phyloP scores from a whole-genome alignment of 2,797 vertebrate genomes.

The Galago senegalensis region DNA sequence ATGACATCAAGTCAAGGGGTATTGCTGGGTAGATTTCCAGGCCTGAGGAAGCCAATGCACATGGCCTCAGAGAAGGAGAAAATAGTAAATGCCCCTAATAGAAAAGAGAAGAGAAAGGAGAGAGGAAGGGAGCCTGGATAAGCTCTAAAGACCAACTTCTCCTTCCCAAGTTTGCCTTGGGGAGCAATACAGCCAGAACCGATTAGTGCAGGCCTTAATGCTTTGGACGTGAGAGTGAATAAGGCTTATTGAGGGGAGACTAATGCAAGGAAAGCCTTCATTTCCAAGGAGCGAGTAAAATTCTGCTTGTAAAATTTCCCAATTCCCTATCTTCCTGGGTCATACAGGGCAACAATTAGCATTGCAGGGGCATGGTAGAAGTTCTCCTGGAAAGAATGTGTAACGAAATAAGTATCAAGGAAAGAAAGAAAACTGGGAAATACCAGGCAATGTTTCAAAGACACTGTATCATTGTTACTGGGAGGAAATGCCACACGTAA shows the following conservation, averaged over 20 bases:
- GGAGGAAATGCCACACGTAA: conserved; percentile 81
- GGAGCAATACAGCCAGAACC: conserved; percentile 69
- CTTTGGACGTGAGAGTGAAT: conserved; percentile 68
- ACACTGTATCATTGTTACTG: conserved; percentile 81
- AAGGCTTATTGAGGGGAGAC: conserved; percentile 80
- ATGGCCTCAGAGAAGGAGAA: neutral
- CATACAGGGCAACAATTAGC: neutral
- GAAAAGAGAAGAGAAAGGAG: conserved; percentile 24
- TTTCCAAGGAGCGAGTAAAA: conserved; percentile 65
- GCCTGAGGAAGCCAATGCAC: neutral
- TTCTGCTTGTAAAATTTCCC: conserved; percentile 45
- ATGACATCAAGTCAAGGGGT: too few relatives aligned
- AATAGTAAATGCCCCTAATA: conserved; percentile 53
- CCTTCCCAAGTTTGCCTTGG: conserved; percentile 76
- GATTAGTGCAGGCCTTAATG: conserved; percentile 76
- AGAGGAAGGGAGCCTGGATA: conserved; percentile 39
- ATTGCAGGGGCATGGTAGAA: neutral
- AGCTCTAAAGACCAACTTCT: conserved; percentile 82
- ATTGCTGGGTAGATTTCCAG: neutral
- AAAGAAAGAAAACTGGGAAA: conserved; percentile 76
- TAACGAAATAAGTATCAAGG: conserved; percentile 75
- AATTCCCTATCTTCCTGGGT: neutral
- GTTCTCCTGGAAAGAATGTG: conserved; percentile 65
- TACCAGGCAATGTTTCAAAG: conserved; percentile 75
- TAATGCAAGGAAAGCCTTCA: conserved; percentile 70